Evolutionary conservation across 2,113 vertebrate species (phyloP).

Genomic region (Fulica atra): DNA sequence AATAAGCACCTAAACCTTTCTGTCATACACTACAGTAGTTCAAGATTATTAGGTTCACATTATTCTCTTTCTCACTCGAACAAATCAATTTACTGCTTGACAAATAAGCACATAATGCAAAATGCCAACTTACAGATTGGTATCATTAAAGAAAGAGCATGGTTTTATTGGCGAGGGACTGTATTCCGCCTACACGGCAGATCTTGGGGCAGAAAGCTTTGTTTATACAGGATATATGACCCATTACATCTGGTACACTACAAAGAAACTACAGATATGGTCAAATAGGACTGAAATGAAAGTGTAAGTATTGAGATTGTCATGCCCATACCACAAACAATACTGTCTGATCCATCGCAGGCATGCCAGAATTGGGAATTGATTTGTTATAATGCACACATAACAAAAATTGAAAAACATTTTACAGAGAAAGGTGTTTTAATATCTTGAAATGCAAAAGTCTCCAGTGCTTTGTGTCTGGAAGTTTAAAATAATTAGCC

Average conservation of each 20-base stretch:
- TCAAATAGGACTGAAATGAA: not conserved
- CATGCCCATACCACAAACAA: not conserved
- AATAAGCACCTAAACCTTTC: constrained; percentile 48
- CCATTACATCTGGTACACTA: not conserved
- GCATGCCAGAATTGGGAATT: not conserved
- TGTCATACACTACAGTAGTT: not conserved
- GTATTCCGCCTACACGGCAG: not conserved
- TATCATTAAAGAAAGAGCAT: constrained; percentile 46
- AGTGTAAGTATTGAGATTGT: not conserved
- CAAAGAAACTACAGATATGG: not conserved
- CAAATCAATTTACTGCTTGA: constrained; percentile 69
- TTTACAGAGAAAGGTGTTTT: not conserved
- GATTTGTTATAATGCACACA: not conserved
- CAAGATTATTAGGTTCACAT: not conserved
- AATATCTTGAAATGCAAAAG: not conserved
- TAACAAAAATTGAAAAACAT: not conserved
- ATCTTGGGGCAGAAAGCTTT: constrained; percentile 36
- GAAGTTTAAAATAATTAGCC: not conserved
- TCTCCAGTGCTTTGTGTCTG: not conserved
- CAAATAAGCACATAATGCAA: constrained; percentile 65
- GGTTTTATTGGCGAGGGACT: constrained; percentile 34
- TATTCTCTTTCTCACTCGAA: constrained; percentile 36
- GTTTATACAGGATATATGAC: constrained; percentile 15
- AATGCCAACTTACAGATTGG: constrained; percentile 63
- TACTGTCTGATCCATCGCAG: not conserved